Conservation (phyloP, 2,113 vertebrate genomes). For the Pteropus alecto region DNA sequence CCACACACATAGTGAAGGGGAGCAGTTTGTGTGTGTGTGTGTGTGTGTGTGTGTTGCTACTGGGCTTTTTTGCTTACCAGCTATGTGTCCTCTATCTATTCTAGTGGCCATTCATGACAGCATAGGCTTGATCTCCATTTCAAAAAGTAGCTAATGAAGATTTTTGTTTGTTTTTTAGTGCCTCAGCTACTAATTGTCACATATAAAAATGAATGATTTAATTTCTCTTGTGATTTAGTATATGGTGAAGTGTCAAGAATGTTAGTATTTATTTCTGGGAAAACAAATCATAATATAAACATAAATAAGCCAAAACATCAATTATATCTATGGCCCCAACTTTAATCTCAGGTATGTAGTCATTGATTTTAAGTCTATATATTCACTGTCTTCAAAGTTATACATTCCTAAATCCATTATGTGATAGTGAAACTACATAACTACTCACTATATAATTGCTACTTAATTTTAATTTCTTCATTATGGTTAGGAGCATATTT, state of each 20-base stretch:
- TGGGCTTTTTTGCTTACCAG: neutral
- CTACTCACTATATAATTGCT: neutral
- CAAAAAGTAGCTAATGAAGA: neutral
- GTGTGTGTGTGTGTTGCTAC: neutral
- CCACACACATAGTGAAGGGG: neutral
- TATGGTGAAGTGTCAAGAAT: neutral
- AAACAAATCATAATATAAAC: neutral
- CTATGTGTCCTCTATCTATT: neutral
- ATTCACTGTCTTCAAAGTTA: neutral
- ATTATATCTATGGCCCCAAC: neutral
- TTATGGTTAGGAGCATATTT: neutral
- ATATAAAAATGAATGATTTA: neutral
- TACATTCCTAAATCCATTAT: neutral
- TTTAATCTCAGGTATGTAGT: neutral
- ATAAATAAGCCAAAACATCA: neutral
- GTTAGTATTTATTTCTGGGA: neutral
- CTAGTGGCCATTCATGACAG: neutral
- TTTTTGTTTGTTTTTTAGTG: neutral
- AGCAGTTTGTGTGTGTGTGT: neutral
- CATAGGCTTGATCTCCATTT: neutral
- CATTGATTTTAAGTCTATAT: neutral
- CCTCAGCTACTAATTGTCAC: neutral
- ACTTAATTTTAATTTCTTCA: neutral
- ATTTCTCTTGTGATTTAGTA: neutral
- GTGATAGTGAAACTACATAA: neutral